phyloP scores from a whole-genome alignment of 2,797 vertebrate species.

The Esox masquinongy region DNA sequence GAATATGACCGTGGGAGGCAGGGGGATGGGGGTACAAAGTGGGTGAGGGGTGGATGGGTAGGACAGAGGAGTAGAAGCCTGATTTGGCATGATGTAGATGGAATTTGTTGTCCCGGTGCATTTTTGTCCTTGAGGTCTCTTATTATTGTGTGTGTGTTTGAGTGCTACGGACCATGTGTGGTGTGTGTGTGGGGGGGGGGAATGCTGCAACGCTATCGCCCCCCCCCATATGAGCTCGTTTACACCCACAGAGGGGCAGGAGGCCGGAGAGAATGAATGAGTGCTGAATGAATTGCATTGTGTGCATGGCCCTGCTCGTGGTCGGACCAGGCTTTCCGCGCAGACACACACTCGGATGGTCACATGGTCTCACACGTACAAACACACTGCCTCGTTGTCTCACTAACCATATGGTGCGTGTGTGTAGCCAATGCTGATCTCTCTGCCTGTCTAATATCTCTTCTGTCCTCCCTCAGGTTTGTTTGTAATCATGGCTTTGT shows the following conservation, averaged over 20 bases:
- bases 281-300: constrained; percentile 32
- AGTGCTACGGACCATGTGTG: constrained; percentile 16
- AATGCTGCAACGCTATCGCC: constrained; percentile 27
- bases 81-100: constrained; percentile 1
- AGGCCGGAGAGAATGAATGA: constrained; percentile 24
- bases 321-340: constrained; percentile 1
- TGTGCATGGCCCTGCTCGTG: constrained; percentile 11
- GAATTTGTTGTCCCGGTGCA: not conserved
- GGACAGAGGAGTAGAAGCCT: not conserved
- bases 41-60: constrained; percentile 33
- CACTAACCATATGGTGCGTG: constrained; percentile 17
- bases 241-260: constrained; percentile 6
- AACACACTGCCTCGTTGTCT: constrained; percentile 14
- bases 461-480: not conserved
- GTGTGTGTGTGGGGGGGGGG: constrained; percentile 21
- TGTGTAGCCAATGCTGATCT: not conserved
- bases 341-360: constrained; percentile 4
- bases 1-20: constrained; percentile 30
- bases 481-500: constrained; percentile 10
- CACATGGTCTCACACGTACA: not conserved
- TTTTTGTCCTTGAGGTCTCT: constrained; percentile 29
- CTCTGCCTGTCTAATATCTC: not conserved
- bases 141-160: constrained; percentile 15
- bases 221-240: not conserved
- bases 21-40: constrained; percentile 31